phyloP scores from a whole-genome alignment of 2,113 vertebrate genomes.

The Lipophrys pholis region DNA sequence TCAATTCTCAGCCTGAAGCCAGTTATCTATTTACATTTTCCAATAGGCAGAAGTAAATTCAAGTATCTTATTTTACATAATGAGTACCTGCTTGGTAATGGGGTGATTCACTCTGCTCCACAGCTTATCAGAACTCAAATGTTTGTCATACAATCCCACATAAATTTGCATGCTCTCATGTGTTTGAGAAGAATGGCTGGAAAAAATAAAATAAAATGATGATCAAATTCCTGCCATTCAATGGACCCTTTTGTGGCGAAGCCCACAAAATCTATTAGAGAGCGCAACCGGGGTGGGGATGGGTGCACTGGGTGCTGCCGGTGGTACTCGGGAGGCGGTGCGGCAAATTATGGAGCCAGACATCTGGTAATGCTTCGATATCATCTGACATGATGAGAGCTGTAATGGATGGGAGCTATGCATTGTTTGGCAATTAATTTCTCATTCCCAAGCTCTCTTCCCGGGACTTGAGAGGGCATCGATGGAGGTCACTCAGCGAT shows the following conservation, averaged over 20 bases:
- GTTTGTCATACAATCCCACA: constrained; percentile 19
- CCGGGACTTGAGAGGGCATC: constrained; percentile 86
- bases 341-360: constrained; percentile 88
- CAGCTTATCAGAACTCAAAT: constrained; percentile 27
- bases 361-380: constrained; percentile 88
- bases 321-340: constrained; percentile 19
- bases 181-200: constrained; percentile 3
- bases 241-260: constrained; percentile 76
- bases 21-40: constrained; percentile 12
- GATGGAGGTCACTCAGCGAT: constrained; percentile 85
- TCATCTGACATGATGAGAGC: constrained; percentile 90
- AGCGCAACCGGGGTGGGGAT: constrained; percentile 29
- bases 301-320: not conserved
- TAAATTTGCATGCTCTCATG: constrained; percentile 33
- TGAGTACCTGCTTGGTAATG: constrained; percentile 1
- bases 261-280: constrained; percentile 79
- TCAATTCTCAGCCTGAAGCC: constrained; percentile 2
- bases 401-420: constrained; percentile 89
- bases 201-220: constrained; percentile 69
- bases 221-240: constrained; percentile 79
- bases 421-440: constrained; percentile 92
- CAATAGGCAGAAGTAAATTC: not conserved
- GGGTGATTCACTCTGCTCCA: constrained; percentile 24
- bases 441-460: constrained; percentile 80
- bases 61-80: not conserved